Evolutionary conservation across 2,113 vertebrate genomes (phyloP), one percentile per base, ranked within the genome.

Genomic region (Plecotus auritus): DNA sequence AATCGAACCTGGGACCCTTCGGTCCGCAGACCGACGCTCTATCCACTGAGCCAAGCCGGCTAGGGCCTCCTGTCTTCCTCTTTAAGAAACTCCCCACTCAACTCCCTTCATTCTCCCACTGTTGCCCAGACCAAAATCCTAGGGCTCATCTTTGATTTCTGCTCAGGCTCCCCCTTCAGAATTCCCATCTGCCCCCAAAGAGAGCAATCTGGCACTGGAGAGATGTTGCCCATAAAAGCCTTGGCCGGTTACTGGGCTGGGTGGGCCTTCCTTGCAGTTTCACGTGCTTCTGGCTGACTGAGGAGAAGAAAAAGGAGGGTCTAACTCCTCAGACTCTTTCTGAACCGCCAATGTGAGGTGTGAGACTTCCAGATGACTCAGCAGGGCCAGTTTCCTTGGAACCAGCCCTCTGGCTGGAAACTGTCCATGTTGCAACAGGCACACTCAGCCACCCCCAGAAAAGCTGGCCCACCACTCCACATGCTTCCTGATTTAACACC

Each of bases 401-500:
- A 97, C 80, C 32, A 83, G 91, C 42, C 82, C 83, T 85, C n/a
- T 85, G 89, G 37, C 45, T 90, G 1, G 7, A 64, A 92, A 54
- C 88, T 82, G 54, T 86, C 30, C 4, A 2, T 49, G 85, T 93
- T 89, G 77, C 59, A 94, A 97, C 3, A 84, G 64, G 4, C 90
- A 40, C 28, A 96, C 74, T 77, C 87, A 95, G 94, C 84, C 64
- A 72, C 97, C 97, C 95, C 96, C 97, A 87, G 97, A 98, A 97
- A 97, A 97, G 93, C 94, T 89, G 61, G 89, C 94, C 95, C 94
- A 93, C 85, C 77, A 76, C 74, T 88, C 70, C 85, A 37, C 84
- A 92, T 12, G 20, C 96, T 98, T 98, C 97, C 97, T 97, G 94
- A 85, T 98, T 97, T 96, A 12, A 88, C 22, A n/a, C 92, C 96